Evolutionary conservation across 2,113 vertebrate genomes (phyloP).

Genomic region (Lepus timidus): DNA sequence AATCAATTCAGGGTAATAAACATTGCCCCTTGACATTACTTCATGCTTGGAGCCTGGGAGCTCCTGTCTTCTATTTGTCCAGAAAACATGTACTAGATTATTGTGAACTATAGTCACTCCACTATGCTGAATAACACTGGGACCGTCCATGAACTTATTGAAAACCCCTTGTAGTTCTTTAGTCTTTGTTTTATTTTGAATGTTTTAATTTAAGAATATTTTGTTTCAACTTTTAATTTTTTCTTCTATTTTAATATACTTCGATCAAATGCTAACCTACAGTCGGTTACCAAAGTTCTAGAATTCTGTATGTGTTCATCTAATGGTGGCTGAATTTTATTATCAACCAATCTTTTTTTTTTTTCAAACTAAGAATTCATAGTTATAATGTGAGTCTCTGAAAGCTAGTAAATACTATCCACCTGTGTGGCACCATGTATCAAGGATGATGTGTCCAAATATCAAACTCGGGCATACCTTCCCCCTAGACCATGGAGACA

Average conservation of each 20-base stretch:
- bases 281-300: constrained; percentile 9
- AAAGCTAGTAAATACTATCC: neutral
- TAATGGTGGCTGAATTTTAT: neutral
- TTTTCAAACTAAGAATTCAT: neutral
- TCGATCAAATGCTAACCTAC: neutral
- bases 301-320: neutral
- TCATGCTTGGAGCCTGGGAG: too few relatives aligned
- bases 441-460: neutral
- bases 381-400: neutral
- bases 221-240: neutral
- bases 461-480: too few relatives aligned
- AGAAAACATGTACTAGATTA: too few relatives aligned
- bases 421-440: neutral
- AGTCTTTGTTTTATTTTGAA: neutral
- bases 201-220: neutral
- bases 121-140: too few relatives aligned
- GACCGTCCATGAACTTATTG: too few relatives aligned
- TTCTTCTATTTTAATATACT: neutral
- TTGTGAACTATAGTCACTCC: too few relatives aligned
- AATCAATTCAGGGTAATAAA: too few relatives aligned
- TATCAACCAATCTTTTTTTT: neutral
- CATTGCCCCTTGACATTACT: too few relatives aligned
- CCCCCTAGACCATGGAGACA: neutral
- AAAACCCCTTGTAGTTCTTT: neutral
- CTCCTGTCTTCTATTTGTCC: too few relatives aligned